Evolutionary conservation across 2,888 invertebrate species (phyloP).

Genomic region (Caprella mutica): DNA sequence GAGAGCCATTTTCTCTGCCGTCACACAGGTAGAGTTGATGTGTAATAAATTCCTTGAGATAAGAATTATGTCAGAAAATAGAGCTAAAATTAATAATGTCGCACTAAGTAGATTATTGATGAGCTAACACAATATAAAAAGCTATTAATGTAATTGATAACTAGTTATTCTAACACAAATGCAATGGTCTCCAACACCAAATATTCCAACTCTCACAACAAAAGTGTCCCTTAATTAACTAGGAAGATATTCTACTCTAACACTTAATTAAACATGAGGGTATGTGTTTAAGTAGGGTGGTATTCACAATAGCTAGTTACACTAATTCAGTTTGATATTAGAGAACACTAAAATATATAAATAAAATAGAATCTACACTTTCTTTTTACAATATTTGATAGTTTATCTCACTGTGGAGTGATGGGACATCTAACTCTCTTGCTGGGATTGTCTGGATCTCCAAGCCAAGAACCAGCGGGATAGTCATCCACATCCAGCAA

Average conservation of each 20-base stretch:
- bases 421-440: constrained; percentile 45
- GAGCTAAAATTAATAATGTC: background rate
- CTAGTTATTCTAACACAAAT: background rate
- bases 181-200: background rate
- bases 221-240: background rate
- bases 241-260: too few species aligned
- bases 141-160: too few species aligned
- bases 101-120: background rate
- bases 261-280: too few species aligned
- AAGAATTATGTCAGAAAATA: background rate
- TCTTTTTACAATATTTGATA: too few species aligned
- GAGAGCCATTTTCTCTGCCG: constrained; percentile 48
- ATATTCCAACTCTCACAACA: background rate
- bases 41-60: constrained; percentile 41
- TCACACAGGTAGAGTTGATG: constrained; percentile 45
- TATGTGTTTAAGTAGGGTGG: too few species aligned
- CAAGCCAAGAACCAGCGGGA: constrained; percentile 46
- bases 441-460: constrained; percentile 44
- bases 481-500: constrained; percentile 39
- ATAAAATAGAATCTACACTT: too few species aligned
- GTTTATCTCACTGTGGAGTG: constrained; percentile 42
- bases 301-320: too few species aligned
- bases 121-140: too few species aligned
- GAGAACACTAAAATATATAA: too few species aligned
- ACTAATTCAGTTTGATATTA: too few species aligned